Evolutionary conservation across 2,888 invertebrate genomes (phyloP).

Genomic region (Crematogaster levior): DNA sequence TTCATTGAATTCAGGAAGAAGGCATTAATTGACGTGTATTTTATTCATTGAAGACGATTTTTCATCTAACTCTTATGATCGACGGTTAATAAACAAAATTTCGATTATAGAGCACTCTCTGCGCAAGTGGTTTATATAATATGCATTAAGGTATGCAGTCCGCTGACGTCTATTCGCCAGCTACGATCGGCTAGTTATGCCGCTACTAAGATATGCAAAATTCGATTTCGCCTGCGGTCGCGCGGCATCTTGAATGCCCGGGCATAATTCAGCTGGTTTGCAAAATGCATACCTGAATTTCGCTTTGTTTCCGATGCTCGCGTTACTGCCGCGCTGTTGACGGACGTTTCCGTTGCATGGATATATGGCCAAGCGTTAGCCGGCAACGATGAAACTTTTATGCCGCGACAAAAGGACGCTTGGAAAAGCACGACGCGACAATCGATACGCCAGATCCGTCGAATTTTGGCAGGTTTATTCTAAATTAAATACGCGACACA

Average conservation of each 20-base stretch:
- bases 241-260: constrained; percentile 13
- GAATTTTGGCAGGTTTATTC: constrained; percentile 16
- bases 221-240: constrained; percentile 41
- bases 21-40: too few species aligned
- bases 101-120: neutral
- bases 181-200: constrained; percentile 27
- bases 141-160: neutral
- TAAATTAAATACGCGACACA: constrained; percentile 3
- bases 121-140: constrained; percentile 14
- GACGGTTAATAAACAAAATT: neutral
- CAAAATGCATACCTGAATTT: constrained; percentile 36
- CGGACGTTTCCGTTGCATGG: constrained; percentile 15
- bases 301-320: constrained; percentile 30
- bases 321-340: constrained; percentile 20
- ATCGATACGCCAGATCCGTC: neutral
- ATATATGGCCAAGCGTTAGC: neutral
- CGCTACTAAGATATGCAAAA: constrained; percentile 48
- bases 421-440: neutral
- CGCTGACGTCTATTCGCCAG: constrained; percentile 17
- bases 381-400: constrained; percentile 22
- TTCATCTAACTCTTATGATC: neutral
- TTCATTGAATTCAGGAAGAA: too few species aligned
- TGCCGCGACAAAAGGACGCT: constrained; percentile 8
- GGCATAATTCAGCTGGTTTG: constrained; percentile 31
- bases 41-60: neutral